Base-by-base conservation (phyloP, 2,797 vertebrate genomes). In the Tokudaia tokunoshimensis region DNA sequence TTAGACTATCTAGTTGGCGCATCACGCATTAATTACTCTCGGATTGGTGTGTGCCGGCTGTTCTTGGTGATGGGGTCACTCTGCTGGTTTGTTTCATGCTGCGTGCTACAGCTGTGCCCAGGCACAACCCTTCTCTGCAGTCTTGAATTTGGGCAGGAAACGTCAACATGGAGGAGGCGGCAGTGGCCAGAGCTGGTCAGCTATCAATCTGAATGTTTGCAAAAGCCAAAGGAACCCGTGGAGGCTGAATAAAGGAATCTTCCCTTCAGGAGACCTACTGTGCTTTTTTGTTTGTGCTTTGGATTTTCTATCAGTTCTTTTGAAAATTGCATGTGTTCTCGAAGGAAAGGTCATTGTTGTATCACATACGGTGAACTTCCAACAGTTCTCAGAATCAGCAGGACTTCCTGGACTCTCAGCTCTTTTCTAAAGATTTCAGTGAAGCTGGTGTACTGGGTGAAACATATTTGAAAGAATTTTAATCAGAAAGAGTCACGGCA, bases 21-120 rank as follows among this genome's bases (percentile, higher is more conserved):
- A 97, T 97, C 80, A 97, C 98, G 98, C 99, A 99, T 99, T 99
- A 99, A 99, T 99, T 99, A 99, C 92, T 97, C 97, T 98, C 99
- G 98, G 99, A 99, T 99, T 98, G 97, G 98, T 98, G 67, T 95
- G 94, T 97, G 96, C 97, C 44, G 75, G 95, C 98, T 98, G 96
- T 96, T 97, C 44, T 52, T 96, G 86, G 94, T 89, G 96, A 59
- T 89, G 94, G 86, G 96, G 83, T 61, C 57, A 41, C 98, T 98
- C 98, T 97, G 78, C 94, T 98, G 98, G 98, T 97, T 96, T 87
- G 24, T 96, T 50, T 97, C 98, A 15, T 79, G 97, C 98, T 98
- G 98, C 0, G 91, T 94, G 85, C 91, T 97, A 91, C 98, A 98
- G 98, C 98, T 98, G 97, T 95, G 94, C 97, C 94, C 86, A 96